Conservation (phyloP, 2,797 vertebrate species). For the Babyrousa celebensis region DNA sequence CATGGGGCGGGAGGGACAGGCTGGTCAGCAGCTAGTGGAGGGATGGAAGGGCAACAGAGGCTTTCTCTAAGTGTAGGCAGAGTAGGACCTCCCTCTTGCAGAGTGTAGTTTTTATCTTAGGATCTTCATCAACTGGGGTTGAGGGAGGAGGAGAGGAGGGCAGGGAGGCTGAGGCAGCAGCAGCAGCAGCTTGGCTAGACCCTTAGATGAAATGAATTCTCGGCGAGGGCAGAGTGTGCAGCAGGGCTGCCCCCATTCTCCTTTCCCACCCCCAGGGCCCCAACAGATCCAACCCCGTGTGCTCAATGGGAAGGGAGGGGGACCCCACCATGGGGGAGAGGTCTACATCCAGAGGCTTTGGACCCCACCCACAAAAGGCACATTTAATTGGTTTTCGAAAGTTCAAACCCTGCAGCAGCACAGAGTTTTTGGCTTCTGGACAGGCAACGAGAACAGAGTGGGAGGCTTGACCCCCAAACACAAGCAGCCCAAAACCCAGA, state of each 20-base stretch:
- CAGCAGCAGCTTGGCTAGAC: slow-evolving; percentile 53
- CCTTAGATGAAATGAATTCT: slow-evolving; percentile 19
- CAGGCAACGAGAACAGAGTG: slow-evolving; percentile 59
- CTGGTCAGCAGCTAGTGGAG: slow-evolving; percentile 23
- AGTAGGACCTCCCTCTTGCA: slow-evolving; percentile 56
- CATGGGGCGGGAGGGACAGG: slow-evolving; percentile 31
- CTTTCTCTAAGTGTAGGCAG: slow-evolving; percentile 47
- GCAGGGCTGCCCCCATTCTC: not conserved
- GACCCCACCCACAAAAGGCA: slow-evolving; percentile 84
- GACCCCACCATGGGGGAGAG: not conserved
- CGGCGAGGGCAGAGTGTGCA: not conserved
- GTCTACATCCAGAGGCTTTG: slow-evolving; percentile 66
- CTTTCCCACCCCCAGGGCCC: not conserved
- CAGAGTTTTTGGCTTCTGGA: slow-evolving; percentile 83
- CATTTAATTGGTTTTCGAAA: slow-evolving; percentile 84
- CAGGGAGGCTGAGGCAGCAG: not conserved
- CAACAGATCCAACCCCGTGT: slow-evolving; percentile 8
- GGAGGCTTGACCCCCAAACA: slow-evolving; percentile 42
- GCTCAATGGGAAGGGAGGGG: slow-evolving; percentile 29
- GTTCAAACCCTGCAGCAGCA: slow-evolving; percentile 74
- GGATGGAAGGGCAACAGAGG: slow-evolving; percentile 32
- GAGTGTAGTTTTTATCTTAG: slow-evolving; percentile 14
- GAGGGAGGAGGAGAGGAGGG: not conserved
- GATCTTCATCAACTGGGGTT: not conserved
- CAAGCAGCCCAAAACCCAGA: slow-evolving; percentile 20